Conservation (phyloP, 2,113 vertebrate species). For the Lamprologus tigripictilis region DNA sequence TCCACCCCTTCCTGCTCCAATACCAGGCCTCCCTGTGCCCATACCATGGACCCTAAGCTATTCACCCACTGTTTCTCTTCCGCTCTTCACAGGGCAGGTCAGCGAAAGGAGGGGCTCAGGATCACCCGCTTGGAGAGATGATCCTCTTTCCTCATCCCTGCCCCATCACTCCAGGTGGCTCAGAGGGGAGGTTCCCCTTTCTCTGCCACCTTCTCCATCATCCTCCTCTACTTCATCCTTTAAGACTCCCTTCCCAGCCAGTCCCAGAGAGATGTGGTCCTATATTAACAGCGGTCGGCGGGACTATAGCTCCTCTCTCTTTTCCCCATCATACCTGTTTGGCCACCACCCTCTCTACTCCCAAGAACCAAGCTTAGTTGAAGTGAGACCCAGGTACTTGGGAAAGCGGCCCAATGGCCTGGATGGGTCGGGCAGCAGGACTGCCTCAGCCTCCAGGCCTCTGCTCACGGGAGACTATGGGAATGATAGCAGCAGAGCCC, state of each 20-base stretch:
- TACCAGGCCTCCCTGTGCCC: conserved; percentile 40
- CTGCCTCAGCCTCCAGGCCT: conserved; percentile 49
- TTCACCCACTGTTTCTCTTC: conserved; percentile 51
- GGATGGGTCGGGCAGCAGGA: conserved; percentile 64
- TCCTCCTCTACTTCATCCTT: conserved; percentile 59
- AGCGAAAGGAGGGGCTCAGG: conserved; percentile 55
- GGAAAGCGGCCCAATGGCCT: conserved; percentile 67
- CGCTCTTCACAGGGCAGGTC: conserved; percentile 51
- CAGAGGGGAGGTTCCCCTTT: conserved; percentile 47
- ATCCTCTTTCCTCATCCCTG: conserved; percentile 42
- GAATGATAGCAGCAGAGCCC: conserved; percentile 41
- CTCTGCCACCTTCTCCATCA: conserved; percentile 45
- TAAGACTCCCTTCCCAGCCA: conserved; percentile 60
- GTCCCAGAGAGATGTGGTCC: conserved; percentile 68
- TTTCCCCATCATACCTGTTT: conserved; percentile 55
- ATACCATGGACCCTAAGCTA: conserved; percentile 68
- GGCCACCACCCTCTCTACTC: conserved; percentile 54
- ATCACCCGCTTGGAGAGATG: conserved; percentile 70
- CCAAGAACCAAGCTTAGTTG: conserved; percentile 48
- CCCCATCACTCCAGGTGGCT: conserved; percentile 67
- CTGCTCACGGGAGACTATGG: conserved; percentile 50
- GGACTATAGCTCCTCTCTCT: conserved; percentile 62
- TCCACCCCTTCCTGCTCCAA: conserved; percentile 44
- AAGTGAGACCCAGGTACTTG: conserved; percentile 59
- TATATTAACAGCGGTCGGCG: conserved; percentile 50